These are phyloP conservation scores for Rhynchomys soricoides DNA, from an alignment of 2,113 vertebrate species.

Conservation along the genomic window DNA sequence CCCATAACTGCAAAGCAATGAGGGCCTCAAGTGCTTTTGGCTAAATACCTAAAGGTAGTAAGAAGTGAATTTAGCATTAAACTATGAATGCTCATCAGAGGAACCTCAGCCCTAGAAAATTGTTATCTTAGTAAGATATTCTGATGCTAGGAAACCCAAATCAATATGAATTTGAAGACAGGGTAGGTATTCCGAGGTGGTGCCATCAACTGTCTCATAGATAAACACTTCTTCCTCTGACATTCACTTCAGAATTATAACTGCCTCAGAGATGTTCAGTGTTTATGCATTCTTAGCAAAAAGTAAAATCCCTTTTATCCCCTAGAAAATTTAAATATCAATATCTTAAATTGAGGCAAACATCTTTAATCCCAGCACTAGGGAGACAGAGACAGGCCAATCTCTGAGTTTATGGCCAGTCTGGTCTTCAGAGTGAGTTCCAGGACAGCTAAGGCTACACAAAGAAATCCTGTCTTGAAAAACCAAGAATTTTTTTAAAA, in stretches of 20 bases:
- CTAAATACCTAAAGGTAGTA: background rate
- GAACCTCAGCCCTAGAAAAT: background rate
- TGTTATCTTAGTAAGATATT: conserved; percentile 20
- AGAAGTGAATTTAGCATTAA: background rate
- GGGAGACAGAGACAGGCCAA: background rate
- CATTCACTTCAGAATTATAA: conserved; percentile 29
- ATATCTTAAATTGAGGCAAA: background rate
- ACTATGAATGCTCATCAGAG: background rate
- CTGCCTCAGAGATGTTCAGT: background rate
- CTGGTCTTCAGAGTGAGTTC: background rate
- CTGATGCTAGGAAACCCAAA: background rate
- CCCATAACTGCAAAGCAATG: background rate
- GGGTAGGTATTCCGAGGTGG: conserved; percentile 4
- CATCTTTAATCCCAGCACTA: background rate
- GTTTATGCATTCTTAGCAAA: conserved; percentile 43
- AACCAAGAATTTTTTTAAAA: background rate
- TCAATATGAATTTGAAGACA: background rate
- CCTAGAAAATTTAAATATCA: conserved; percentile 36
- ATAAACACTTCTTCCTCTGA: background rate
- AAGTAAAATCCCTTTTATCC: conserved; percentile 14
- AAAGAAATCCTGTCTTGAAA: background rate
- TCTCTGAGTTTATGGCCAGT: background rate
- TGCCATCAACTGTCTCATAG: background rate
- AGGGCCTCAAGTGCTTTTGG: background rate
- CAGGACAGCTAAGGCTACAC: background rate